A percentile compares a stretch with the other conserved stretches of the same genome.
Evolutionary conservation across 2,888 invertebrate species (phyloP).

Genomic region (Phoronis australis): DNA sequence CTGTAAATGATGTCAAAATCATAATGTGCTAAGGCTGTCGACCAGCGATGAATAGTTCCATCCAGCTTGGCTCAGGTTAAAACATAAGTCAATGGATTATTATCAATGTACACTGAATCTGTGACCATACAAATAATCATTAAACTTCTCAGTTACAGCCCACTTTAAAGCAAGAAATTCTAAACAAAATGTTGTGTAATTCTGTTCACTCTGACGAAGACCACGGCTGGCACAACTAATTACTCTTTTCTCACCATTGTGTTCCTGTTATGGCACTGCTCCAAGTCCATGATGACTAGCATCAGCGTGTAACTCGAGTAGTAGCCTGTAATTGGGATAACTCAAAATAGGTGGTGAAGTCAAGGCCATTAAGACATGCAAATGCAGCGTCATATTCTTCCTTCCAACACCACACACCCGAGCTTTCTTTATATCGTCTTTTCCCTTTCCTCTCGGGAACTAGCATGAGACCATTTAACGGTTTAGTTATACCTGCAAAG

Average conservation of each 20-base stretch:
- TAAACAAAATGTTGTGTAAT: not conserved
- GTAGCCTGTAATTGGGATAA: not conserved
- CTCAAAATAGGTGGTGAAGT: slow-evolving; percentile 1
- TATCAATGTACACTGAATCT: not conserved
- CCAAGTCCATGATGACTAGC: not conserved
- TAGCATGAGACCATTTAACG: slow-evolving; percentile 11
- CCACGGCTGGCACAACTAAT: not conserved
- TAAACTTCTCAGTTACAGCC: not conserved
- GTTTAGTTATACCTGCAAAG: slow-evolving; percentile 12
- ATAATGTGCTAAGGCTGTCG: not conserved
- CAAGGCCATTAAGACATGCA: not conserved
- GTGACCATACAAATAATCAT: not conserved
- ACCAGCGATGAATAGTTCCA: slow-evolving; percentile 3
- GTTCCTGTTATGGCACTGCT: not conserved
- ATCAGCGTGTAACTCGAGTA: not conserved
- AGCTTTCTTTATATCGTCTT: not conserved
- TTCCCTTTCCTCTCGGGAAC: not conserved
- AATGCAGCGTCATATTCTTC: not conserved
- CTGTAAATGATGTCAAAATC: not conserved
- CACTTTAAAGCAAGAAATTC: not conserved
- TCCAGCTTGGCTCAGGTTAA: slow-evolving; percentile 1
- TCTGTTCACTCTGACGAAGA: not conserved
- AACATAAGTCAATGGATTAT: slow-evolving; percentile 2
- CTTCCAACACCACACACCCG: not conserved
- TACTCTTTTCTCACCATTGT: not conserved